These are phyloP conservation scores for Kryptolebias marmoratus DNA, from an alignment of 2,113 vertebrate genomes.

Conservation along the genomic window DNA sequence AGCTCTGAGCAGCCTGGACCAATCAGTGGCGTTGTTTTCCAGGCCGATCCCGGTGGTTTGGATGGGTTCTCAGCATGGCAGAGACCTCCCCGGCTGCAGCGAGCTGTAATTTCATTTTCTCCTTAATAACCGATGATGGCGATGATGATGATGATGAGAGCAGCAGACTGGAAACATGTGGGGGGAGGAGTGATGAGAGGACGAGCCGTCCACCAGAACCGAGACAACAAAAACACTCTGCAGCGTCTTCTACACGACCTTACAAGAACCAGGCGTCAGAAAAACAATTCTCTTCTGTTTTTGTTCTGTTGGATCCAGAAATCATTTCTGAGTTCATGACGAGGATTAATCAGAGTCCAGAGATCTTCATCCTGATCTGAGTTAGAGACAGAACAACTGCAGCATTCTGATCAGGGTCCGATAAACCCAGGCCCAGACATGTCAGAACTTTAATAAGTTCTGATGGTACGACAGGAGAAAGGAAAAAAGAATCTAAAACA, in stretches of 20 bases:
- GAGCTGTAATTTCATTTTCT: conserved; percentile 39
- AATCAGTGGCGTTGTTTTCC: background rate
- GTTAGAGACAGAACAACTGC: no score
- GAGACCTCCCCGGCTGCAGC: conserved; percentile 9
- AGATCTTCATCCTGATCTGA: no score
- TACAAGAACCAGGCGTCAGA: no score
- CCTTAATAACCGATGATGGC: background rate
- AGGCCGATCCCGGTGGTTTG: conserved; percentile 13
- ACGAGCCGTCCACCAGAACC: background rate
- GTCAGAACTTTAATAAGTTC: no score
- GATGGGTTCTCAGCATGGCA: background rate
- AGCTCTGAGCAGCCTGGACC: conserved; percentile 9
- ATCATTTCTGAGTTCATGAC: no score
- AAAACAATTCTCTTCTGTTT: no score
- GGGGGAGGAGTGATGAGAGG: background rate
- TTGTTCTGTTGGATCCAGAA: no score
- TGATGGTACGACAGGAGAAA: no score
- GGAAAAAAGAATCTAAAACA: no score
- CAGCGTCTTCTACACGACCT: background rate
- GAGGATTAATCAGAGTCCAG: no score
- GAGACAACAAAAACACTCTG: conserved; percentile 13
- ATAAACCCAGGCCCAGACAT: no score
- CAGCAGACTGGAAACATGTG: conserved; percentile 43
- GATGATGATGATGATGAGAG: conserved; percentile 19
- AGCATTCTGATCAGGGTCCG: no score